A percentile compares a stretch with the other conserved stretches of the same genome.
Conservation (phyloP, 2,888 invertebrate species). For the Apoda limacodes region DNA sequence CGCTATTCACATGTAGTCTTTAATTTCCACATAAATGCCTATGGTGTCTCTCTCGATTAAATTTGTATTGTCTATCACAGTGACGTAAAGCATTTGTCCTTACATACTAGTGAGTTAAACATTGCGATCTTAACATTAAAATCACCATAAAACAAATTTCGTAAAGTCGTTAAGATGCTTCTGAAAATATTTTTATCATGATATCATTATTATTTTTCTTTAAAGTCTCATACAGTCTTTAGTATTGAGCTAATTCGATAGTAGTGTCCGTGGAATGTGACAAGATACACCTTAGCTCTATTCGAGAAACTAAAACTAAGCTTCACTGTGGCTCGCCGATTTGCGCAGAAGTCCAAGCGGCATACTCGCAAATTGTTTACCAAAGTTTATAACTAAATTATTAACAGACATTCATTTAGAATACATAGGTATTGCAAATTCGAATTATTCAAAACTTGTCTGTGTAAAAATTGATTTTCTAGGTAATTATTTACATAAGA, state of each 20-base stretch:
- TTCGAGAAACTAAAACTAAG: too few relatives aligned
- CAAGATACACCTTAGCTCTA: conserved; percentile 30
- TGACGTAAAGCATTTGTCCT: conserved; percentile 67
- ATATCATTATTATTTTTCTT: conserved; percentile 17
- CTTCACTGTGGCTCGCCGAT: too few relatives aligned
- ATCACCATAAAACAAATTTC: conserved; percentile 61
- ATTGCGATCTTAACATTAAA: conserved; percentile 62
- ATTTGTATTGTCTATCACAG: conserved; percentile 65
- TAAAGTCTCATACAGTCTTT: conserved; percentile 64
- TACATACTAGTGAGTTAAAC: conserved; percentile 66
- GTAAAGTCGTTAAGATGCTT: conserved; percentile 60
- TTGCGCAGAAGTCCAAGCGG: conserved; percentile 63
- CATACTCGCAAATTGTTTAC: conserved; percentile 56
- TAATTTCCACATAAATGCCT: too few relatives aligned
- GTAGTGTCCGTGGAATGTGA: conserved; percentile 63
- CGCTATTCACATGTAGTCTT: too few relatives aligned
- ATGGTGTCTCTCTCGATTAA: conserved; percentile 54
- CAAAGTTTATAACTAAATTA: too few relatives aligned
- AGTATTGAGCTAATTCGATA: conserved; percentile 60
- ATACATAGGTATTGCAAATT: too few relatives aligned
- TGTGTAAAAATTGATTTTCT: too few relatives aligned
- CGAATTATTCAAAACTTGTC: too few relatives aligned
- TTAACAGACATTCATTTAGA: too few relatives aligned
- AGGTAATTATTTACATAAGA: too few relatives aligned
- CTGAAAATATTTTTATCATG: conserved; percentile 48